Percentiles rank a stretch among this genome's conserved stretches.
phyloP scores from a whole-genome alignment of 2,888 invertebrate species.

The Ophion ellenae region DNA sequence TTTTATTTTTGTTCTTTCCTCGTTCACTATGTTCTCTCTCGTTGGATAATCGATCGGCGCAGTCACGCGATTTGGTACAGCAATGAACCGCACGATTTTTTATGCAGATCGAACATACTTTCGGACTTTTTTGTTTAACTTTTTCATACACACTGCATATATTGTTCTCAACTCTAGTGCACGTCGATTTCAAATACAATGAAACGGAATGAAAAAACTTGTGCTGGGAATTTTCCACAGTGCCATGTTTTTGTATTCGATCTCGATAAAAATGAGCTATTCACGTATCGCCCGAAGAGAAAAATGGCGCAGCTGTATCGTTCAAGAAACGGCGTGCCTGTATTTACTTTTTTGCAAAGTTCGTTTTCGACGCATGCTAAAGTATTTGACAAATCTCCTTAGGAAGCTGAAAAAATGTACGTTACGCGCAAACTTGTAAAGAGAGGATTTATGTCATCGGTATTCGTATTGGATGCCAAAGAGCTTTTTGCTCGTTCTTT shows the following conservation, averaged over 20 bases:
- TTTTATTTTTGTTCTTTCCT: slow-evolving; percentile 1
- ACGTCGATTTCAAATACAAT: no score
- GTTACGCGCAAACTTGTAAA: not conserved
- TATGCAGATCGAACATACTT: not conserved
- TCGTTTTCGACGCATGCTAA: not conserved
- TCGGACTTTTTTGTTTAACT: slow-evolving; percentile 7
- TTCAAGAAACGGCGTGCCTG: no score
- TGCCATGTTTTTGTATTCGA: not conserved
- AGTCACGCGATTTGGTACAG: slow-evolving; percentile 16
- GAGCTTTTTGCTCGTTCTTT: slow-evolving; percentile 47
- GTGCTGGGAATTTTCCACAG: no score
- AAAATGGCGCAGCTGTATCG: no score
- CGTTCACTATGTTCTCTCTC: not conserved
- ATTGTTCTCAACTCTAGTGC: no score
- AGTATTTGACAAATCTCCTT: not conserved
- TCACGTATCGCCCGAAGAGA: no score
- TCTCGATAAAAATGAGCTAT: not conserved
- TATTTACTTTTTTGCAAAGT: no score
- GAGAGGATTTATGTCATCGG: slow-evolving; percentile 34
- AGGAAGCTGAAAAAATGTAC: not conserved
- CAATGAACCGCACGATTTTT: slow-evolving; percentile 16
- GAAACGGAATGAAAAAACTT: no score
- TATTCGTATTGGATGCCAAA: slow-evolving; percentile 32
- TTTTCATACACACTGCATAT: not conserved
- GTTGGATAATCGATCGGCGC: slow-evolving; percentile 23